phyloP scores from a whole-genome alignment of 2,888 invertebrate species.

The Sceliomorpha sp. region DNA sequence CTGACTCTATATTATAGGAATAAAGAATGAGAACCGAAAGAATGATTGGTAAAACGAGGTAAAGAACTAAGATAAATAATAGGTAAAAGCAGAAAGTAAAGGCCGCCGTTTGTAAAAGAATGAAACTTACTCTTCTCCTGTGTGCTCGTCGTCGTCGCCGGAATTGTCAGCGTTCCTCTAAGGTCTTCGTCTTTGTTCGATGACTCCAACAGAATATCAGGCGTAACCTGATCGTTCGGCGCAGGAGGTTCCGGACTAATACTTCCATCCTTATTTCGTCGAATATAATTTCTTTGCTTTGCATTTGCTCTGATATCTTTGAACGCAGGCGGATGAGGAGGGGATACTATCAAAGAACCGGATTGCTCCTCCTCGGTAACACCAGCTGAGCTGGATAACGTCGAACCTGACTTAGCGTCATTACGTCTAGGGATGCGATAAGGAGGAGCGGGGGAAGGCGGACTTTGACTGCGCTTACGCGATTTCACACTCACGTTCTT shows the following conservation, averaged over 20 bases:
- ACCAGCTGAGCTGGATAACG: constrained; percentile 65
- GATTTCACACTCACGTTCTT: constrained; percentile 71
- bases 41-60: constrained; percentile 3
- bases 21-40: too few species aligned
- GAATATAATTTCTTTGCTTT: constrained; percentile 84
- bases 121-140: constrained; percentile 74
- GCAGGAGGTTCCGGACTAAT: constrained; percentile 82
- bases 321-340: constrained; percentile 76
- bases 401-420: constrained; percentile 65
- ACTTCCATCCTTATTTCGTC: constrained; percentile 84
- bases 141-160: constrained; percentile 54
- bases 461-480: constrained; percentile 74
- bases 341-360: constrained; percentile 76
- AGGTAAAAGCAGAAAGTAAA: constrained; percentile 2
- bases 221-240: constrained; percentile 55
- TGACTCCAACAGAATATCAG: constrained; percentile 65
- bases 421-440: constrained; percentile 75
- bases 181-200: constrained; percentile 77
- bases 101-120: too few species aligned
- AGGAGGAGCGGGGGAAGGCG: constrained; percentile 52
- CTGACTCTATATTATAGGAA: too few species aligned
- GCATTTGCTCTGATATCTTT: constrained; percentile 68
- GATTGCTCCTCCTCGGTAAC: constrained; percentile 78
- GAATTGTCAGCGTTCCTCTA: constrained; percentile 70
- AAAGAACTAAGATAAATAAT: not conserved